Base-by-base conservation (phyloP, 2,888 invertebrate genomes). In the Halictus quadricinctus region DNA sequence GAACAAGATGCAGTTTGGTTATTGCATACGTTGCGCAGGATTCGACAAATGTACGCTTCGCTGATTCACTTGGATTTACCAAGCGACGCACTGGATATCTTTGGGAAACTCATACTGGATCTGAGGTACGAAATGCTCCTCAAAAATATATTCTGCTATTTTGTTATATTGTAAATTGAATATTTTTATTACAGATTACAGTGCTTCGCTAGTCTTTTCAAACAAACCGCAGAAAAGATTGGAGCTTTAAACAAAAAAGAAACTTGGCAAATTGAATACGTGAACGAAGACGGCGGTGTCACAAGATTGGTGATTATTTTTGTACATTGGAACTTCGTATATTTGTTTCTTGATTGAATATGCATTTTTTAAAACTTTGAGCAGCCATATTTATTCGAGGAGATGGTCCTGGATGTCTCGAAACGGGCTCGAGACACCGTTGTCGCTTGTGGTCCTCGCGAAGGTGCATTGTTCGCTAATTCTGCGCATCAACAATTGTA, bases 41-140 rank as follows among this genome's bases (percentile, higher is more conserved):
- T 98, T 64, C 95, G 98, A 84, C 97, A 97, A 78, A 97, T 98
- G 73, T 98, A 98, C 93, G 96, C 97, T 64, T 96, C 97, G 8
- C 95, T 99, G 41, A 96, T 98, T 88, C 97, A 97, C 83, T 95
- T 98, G 60, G 99, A 99, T 94, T 95, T 99, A 82, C 98, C 98
- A 0, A 97, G 97, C 79, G 98, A 99, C 95, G 98, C 98, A 7
- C 95, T 98, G 79, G 97, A 97, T 90, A 96, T 98, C 84, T 96
- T 99, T 76, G 97, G 97, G 92, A 96, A 96, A 88, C 96, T 99
- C 70, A 97, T 98, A 88, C 97, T 98, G 94, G 98, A 99, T 93
- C 96, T 99, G 91, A 96, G 98, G 94, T 95, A 90, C 7, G 4
- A 43, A 70, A 54, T n/a, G 25, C 48, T 36, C 66, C 25, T 0